Conservation (phyloP, 2,888 invertebrate genomes). For the Stictocephala bisonia region DNA sequence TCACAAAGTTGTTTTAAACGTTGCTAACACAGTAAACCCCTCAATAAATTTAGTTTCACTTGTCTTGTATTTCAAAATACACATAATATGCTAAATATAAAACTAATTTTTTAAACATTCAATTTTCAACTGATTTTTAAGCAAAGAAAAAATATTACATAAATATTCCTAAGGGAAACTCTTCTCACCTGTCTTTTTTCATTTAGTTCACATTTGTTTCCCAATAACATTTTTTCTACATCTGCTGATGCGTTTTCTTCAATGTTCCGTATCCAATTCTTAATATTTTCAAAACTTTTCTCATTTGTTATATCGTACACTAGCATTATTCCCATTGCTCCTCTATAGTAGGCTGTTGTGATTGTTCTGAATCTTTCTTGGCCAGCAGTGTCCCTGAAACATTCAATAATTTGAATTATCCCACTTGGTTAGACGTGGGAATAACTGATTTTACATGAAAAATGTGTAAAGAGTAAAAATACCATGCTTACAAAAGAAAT, state of each 20-base stretch:
- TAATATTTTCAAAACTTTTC: constrained; percentile 98
- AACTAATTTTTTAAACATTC: too few species aligned
- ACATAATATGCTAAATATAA: too few species aligned
- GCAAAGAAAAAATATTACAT: neutral
- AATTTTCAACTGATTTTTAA: neutral
- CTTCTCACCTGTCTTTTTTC: constrained; percentile 87
- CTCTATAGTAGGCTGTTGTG: constrained; percentile 99
- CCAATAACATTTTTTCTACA: constrained; percentile 99
- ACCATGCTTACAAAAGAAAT: constrained; percentile 19
- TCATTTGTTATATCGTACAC: constrained; percentile 99
- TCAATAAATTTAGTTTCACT: too few species aligned
- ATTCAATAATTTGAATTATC: too few species aligned
- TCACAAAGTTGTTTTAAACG: too few species aligned
- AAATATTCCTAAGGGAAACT: too few species aligned
- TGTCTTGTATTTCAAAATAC: too few species aligned
- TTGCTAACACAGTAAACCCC: too few species aligned
- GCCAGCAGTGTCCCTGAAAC: constrained; percentile 94
- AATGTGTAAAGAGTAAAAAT: too few species aligned
- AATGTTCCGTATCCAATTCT: constrained; percentile 99
- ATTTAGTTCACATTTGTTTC: constrained; percentile 98
- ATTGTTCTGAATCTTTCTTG: constrained; percentile 99
- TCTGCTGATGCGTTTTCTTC: constrained; percentile 99
- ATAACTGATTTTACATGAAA: too few species aligned
- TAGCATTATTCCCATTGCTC: constrained; percentile 99
- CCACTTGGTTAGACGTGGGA: too few species aligned